Conservation (phyloP, 2,113 vertebrate species). For the Aspidoscelis tigris region DNA sequence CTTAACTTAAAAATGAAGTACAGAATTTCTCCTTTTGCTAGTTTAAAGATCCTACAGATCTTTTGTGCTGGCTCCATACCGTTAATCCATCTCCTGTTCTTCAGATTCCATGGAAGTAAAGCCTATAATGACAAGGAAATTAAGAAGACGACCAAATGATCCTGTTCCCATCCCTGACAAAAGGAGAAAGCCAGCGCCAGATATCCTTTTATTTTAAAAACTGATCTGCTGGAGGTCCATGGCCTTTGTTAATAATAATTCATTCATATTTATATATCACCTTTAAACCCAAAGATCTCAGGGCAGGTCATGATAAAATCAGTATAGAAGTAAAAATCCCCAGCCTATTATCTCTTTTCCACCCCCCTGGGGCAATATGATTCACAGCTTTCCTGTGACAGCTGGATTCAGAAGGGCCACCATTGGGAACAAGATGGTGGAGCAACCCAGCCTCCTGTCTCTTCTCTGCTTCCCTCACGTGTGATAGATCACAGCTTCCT, state of each 20-base stretch:
- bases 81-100: slow-evolving; percentile 48
- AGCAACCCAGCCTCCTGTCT: background rate
- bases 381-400: too few species aligned
- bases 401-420: too few species aligned
- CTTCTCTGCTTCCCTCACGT: too few species aligned
- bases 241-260: background rate
- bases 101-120: slow-evolving; percentile 99
- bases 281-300: too few species aligned
- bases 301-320: too few species aligned
- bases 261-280: too few species aligned
- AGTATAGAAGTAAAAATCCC: too few species aligned
- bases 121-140: slow-evolving; percentile 96
- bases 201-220: slow-evolving; percentile 86
- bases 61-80: slow-evolving; percentile 22
- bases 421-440: too few species aligned
- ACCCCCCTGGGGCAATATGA: too few species aligned
- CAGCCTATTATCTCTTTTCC: too few species aligned
- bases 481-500: too few species aligned
- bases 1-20: too few species aligned
- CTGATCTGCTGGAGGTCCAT: background rate
- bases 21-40: background rate
- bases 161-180: slow-evolving; percentile 98
- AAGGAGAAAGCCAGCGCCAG: slow-evolving; percentile 95
- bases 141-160: slow-evolving; percentile 93
- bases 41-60: background rate